These are phyloP conservation scores for Sinohyriopsis cumingii DNA, from an alignment of 2,888 invertebrate species.

Conservation along the genomic window DNA sequence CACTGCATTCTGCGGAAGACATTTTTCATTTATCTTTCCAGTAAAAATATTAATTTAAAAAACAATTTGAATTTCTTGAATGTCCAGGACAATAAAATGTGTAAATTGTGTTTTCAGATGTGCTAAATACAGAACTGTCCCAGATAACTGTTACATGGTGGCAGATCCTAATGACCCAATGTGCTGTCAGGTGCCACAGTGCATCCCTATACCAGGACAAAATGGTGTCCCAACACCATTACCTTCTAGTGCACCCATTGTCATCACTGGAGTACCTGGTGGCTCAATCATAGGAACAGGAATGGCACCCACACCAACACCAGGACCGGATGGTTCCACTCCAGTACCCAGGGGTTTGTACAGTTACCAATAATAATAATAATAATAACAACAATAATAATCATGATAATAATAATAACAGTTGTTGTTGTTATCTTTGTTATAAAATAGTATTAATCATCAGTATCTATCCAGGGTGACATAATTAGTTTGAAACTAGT, in stretches of 20 bases:
- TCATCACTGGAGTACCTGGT: slow-evolving; percentile 49
- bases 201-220: slow-evolving; percentile 39
- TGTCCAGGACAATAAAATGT: too few relatives aligned
- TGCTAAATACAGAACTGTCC: slow-evolving; percentile 35
- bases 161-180: slow-evolving; percentile 52
- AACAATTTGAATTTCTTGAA: too few relatives aligned
- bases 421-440: too few relatives aligned
- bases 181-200: slow-evolving; percentile 53
- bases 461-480: too few relatives aligned
- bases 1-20: too few relatives aligned
- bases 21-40: too few relatives aligned
- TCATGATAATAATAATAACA: too few relatives aligned
- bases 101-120: slow-evolving; percentile 26
- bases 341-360: slow-evolving; percentile 42
- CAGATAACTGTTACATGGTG: slow-evolving; percentile 38
- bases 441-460: too few relatives aligned
- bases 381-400: too few relatives aligned
- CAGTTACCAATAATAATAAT: not conserved
- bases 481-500: too few relatives aligned
- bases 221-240: slow-evolving; percentile 32
- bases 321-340: slow-evolving; percentile 37
- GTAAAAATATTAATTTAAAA: too few relatives aligned
- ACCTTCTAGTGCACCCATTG: slow-evolving; percentile 33
- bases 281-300: slow-evolving; percentile 44
- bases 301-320: slow-evolving; percentile 37